Conservation (phyloP, 2,797 vertebrate species). For the Gadopsis bispinosus region DNA sequence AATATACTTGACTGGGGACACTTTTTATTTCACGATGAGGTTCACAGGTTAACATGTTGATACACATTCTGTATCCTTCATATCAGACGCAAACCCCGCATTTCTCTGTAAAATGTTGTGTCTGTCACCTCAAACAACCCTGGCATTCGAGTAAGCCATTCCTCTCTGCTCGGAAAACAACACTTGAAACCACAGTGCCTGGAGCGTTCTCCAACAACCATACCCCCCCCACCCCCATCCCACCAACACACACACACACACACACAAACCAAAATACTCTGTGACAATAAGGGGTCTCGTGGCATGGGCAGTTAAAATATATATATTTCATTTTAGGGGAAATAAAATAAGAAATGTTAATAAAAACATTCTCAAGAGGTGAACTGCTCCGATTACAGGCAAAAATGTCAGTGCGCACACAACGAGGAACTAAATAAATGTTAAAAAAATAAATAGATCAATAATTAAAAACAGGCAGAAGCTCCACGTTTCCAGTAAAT, state of each 20-base stretch:
- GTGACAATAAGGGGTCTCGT: no score
- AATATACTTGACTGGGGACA: constrained; percentile 14
- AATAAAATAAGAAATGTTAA: no score
- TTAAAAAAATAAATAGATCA: no score
- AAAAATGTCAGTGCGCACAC: no score
- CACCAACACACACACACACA: constrained; percentile 11
- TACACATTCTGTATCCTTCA: constrained; percentile 32
- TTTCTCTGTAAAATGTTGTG: constrained; percentile 48
- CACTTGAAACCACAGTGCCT: constrained; percentile 65
- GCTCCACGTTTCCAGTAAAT: no score
- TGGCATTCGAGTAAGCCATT: constrained; percentile 52
- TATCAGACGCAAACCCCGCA: constrained; percentile 9
- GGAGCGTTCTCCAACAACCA: constrained; percentile 26
- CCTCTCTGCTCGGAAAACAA: constrained; percentile 64
- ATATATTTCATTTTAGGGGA: no score
- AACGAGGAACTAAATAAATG: no score
- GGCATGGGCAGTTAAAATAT: no score
- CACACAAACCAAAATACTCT: not conserved
- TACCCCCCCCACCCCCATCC: no score
- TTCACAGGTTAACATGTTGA: constrained; percentile 19
- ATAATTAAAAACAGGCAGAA: no score
- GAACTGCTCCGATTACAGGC: no score
- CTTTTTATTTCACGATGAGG: not conserved
- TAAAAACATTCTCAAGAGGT: no score
- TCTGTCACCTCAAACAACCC: constrained; percentile 76